Evolutionary conservation across 2,113 vertebrate species (phyloP).

Genomic region (Ceuthmochares aereus): DNA sequence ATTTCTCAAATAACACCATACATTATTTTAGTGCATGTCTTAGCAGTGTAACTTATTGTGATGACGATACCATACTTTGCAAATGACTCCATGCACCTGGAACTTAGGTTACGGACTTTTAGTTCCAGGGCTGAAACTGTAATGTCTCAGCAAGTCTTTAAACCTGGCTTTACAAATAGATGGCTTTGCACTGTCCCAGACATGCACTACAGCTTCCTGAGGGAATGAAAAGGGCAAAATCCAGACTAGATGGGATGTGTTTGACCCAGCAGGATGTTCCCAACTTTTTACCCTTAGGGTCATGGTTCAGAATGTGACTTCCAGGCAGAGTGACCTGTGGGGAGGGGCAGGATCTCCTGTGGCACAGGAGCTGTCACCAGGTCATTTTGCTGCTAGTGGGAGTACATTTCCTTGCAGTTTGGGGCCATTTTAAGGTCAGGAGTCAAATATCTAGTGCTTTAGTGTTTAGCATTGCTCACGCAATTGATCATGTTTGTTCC

Average conservation of each 20-base stretch:
- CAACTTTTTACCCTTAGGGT: constrained; percentile 53
- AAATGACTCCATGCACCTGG: constrained; percentile 46
- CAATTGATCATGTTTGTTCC: constrained; percentile 64
- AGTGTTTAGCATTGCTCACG: constrained; percentile 52
- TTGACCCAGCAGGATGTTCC: constrained; percentile 67
- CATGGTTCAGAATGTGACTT: constrained; percentile 67
- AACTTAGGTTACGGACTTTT: constrained; percentile 58
- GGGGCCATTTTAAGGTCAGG: constrained; percentile 60
- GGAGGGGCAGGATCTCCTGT: constrained; percentile 68
- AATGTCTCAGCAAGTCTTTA: constrained; percentile 66
- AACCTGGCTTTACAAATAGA: constrained; percentile 50
- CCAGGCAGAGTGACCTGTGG: constrained; percentile 42
- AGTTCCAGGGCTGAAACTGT: constrained; percentile 46
- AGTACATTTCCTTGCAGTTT: constrained; percentile 62
- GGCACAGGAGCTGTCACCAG: constrained; percentile 74
- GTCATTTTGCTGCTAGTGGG: constrained; percentile 67
- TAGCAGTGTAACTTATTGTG: constrained; percentile 45
- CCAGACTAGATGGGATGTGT: constrained; percentile 58
- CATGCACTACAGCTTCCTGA: constrained; percentile 63
- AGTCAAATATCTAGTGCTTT: constrained; percentile 71
- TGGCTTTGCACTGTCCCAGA: background rate
- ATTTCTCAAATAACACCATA: constrained; percentile 36
- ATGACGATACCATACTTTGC: constrained; percentile 42
- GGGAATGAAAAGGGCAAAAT: constrained; percentile 66
- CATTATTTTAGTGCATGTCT: constrained; percentile 31